Evolutionary conservation across 2,797 vertebrate species (phyloP).

Genomic region (Chloroceryle amazona): DNA sequence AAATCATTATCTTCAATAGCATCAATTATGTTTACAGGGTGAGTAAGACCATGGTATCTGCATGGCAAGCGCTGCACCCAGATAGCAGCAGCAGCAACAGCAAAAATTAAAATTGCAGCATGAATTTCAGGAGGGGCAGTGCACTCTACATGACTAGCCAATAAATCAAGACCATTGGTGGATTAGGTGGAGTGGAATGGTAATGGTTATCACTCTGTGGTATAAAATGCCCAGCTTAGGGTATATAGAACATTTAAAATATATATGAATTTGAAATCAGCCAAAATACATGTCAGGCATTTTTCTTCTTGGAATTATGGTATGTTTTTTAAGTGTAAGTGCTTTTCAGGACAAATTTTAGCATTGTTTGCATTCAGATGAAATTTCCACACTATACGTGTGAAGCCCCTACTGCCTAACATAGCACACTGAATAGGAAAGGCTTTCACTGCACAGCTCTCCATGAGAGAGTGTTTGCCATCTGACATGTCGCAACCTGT

Average conservation of each 20-base stretch:
- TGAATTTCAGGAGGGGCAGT: constrained; percentile 35
- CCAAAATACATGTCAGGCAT: constrained; percentile 27
- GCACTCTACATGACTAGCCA: neutral
- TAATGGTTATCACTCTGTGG: constrained; percentile 56
- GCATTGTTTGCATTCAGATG: constrained; percentile 46
- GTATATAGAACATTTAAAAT: constrained; percentile 25
- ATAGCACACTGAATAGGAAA: neutral
- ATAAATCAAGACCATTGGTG: constrained; percentile 58
- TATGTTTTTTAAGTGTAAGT: constrained; percentile 40
- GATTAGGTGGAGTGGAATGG: constrained; percentile 49
- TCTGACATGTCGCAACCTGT: neutral
- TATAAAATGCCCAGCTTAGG: constrained; percentile 49
- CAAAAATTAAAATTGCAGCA: constrained; percentile 46
- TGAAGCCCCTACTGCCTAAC: neutral
- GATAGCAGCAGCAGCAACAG: constrained; percentile 32
- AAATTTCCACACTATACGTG: neutral
- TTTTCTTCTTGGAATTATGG: constrained; percentile 41
- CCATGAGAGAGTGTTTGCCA: neutral
- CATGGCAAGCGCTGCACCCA: neutral
- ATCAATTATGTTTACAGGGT: constrained; percentile 60
- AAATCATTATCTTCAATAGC: constrained; percentile 66
- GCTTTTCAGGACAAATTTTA: constrained; percentile 49
- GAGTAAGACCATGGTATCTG: constrained; percentile 44
- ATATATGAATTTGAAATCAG: constrained; percentile 61
- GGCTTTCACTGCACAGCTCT: constrained; percentile 9